phyloP scores from a whole-genome alignment of 2,888 invertebrate species.

The Agonopterix arenella region DNA sequence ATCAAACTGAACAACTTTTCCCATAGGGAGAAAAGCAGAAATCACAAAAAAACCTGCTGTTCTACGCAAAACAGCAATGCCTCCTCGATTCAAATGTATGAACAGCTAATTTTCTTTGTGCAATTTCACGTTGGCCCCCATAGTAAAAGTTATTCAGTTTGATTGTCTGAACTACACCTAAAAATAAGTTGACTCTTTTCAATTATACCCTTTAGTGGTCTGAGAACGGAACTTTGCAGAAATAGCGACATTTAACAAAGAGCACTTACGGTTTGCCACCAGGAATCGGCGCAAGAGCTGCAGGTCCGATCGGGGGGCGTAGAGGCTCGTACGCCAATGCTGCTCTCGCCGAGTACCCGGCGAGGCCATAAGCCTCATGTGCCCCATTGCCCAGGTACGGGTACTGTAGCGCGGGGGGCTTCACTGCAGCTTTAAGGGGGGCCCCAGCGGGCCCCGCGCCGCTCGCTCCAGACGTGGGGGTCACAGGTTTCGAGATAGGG shows the following conservation, averaged over 20 bases:
- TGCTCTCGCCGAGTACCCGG: constrained; percentile 69
- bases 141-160: no score
- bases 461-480: constrained; percentile 84
- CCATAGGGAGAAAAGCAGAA: no score
- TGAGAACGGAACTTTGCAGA: background rate
- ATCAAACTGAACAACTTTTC: no score
- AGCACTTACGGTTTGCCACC: constrained; percentile 91
- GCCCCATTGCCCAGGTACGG: constrained; percentile 77
- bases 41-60: no score
- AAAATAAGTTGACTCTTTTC: no score
- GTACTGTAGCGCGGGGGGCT: constrained; percentile 79
- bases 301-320: constrained; percentile 68
- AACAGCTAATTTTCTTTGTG: background rate
- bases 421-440: constrained; percentile 75
- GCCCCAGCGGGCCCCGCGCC: constrained; percentile 77
- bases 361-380: constrained; percentile 68
- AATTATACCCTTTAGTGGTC: background rate
- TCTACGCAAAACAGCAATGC: no score
- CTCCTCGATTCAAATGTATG: no score
- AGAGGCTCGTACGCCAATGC: constrained; percentile 69
- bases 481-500: constrained; percentile 93
- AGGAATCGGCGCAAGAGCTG: constrained; percentile 82
- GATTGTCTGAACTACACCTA: no score
- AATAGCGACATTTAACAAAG: background rate
- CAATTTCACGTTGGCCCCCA: no score